These are phyloP conservation scores for Riparia riparia DNA, from an alignment of 2,113 vertebrate genomes.

Conservation along the genomic window DNA sequence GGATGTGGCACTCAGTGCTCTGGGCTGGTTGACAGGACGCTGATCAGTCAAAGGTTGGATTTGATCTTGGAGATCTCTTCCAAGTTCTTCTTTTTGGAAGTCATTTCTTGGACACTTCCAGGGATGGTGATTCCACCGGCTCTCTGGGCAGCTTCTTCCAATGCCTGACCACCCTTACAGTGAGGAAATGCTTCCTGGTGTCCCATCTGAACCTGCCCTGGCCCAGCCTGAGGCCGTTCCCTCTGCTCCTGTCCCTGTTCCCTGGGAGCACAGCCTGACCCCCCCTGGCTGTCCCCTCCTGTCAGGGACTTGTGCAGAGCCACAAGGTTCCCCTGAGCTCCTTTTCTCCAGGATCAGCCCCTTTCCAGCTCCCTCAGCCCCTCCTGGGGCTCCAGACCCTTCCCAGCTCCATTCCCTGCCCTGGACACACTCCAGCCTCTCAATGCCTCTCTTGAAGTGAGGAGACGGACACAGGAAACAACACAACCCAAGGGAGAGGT, in stretches of 20 bases:
- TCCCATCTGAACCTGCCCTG: background rate
- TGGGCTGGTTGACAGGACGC: background rate
- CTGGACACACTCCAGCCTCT: background rate
- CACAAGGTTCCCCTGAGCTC: background rate
- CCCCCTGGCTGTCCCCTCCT: background rate
- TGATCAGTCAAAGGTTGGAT: background rate
- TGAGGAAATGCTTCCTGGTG: background rate
- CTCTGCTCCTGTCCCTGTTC: background rate
- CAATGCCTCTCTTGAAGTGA: background rate
- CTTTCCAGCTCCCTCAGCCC: background rate
- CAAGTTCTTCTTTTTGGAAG: background rate
- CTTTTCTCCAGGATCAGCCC: background rate
- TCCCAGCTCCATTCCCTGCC: background rate
- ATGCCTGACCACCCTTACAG: background rate
- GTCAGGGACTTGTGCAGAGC: background rate
- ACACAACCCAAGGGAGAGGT: background rate
- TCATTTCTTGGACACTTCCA: background rate
- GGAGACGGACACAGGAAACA: background rate
- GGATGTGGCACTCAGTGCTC: background rate
- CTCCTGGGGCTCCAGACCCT: background rate
- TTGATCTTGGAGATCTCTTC: background rate
- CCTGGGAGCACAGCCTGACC: accelerated
- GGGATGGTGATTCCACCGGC: background rate
- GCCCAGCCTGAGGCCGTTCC: accelerated
- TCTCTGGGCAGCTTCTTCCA: background rate